phyloP scores from a whole-genome alignment of 2,113 vertebrate genomes.

The Psilopogon haemacephalus region DNA sequence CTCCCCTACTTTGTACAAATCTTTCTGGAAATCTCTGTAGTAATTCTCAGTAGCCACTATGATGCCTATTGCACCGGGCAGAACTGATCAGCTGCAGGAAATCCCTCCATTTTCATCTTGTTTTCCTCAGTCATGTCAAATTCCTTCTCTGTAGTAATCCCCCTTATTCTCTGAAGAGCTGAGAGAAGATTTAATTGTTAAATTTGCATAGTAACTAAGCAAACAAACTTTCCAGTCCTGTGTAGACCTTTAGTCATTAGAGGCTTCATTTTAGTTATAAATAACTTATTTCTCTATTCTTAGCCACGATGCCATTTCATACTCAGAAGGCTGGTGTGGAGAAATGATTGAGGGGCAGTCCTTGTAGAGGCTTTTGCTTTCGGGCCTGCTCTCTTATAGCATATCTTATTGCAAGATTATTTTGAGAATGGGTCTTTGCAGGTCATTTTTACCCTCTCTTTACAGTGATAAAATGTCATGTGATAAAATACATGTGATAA shows the following conservation, averaged over 20 bases:
- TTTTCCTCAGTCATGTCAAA: slow-evolving; percentile 56
- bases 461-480: too few species aligned
- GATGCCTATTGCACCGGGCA: slow-evolving; percentile 15
- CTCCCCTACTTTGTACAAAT: slow-evolving; percentile 20
- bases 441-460: not conserved
- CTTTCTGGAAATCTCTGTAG: slow-evolving; percentile 42
- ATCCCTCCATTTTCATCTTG: slow-evolving; percentile 38
- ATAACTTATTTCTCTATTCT: slow-evolving; percentile 54
- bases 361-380: not conserved
- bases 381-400: not conserved
- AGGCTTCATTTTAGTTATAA: slow-evolving; percentile 69
- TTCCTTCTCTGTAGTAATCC: slow-evolving; percentile 71
- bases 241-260: slow-evolving; percentile 63
- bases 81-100: slow-evolving; percentile 26
- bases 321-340: not conserved
- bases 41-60: slow-evolving; percentile 52
- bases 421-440: not conserved
- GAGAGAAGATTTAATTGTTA: slow-evolving; percentile 81
- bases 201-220: slow-evolving; percentile 81
- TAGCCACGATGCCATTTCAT: slow-evolving; percentile 52
- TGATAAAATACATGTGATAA: not conserved
- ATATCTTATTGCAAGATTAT: not conserved
- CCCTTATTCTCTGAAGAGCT: slow-evolving; percentile 63
- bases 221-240: slow-evolving; percentile 74
- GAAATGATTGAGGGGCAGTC: not conserved